phyloP scores from a whole-genome alignment of 1,140 invertebrate genomes.

The Lepidurus packardi region DNA sequence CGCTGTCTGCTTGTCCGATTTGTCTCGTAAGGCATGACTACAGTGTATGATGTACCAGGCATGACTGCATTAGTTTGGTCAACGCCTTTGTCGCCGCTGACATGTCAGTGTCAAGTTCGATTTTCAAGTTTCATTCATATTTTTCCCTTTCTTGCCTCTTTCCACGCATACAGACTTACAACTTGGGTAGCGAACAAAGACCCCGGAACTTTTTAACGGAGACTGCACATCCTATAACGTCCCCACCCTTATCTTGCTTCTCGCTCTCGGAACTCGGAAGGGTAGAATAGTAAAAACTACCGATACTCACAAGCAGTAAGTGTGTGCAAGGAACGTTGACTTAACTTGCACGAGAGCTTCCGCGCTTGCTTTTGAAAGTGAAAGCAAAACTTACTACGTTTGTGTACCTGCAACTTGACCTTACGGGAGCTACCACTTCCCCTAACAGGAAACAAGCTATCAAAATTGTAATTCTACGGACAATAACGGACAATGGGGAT shows the following conservation, averaged over 20 bases:
- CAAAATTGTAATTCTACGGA: background rate
- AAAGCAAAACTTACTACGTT: background rate
- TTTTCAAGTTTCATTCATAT: background rate
- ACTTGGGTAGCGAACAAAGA: background rate
- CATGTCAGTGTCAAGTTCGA: conserved; percentile 4
- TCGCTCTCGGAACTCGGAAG: background rate
- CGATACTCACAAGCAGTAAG: background rate
- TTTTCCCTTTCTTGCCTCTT: background rate
- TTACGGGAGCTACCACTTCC: background rate
- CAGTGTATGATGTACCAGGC: conserved; percentile 8
- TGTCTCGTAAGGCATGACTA: conserved; percentile 7
- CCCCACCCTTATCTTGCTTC: background rate
- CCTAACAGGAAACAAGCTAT: conserved; percentile 6
- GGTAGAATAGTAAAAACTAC: background rate
- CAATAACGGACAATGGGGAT: background rate
- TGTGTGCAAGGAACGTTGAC: background rate
- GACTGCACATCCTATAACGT: background rate
- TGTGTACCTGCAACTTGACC: background rate
- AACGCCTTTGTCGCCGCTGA: background rate
- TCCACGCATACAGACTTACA: background rate
- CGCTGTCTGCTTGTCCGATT: background rate
- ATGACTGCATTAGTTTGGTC: conserved; percentile 11
- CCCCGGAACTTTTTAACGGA: conserved; percentile 1
- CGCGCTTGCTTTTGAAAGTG: background rate
- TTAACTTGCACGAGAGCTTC: background rate